Evolutionary conservation across 1,140 invertebrate species (phyloP), one percentile per base, ranked within the genome.

Genomic region (Ruditapes philippinarum): DNA sequence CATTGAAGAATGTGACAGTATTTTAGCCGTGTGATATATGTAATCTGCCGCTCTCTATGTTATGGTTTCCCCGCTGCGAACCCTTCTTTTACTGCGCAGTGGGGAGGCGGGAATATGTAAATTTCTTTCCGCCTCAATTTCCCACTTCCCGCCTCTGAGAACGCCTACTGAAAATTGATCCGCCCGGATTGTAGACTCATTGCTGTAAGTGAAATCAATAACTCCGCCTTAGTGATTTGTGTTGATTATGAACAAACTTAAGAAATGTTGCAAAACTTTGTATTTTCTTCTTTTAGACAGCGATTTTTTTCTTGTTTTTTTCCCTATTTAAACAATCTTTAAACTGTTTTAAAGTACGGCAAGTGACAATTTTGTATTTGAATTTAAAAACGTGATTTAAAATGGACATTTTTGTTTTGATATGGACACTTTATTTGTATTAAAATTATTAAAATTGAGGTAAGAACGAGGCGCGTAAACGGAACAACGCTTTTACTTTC

Each of bases 11-110:
- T 83, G 81, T 70, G 60, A 51, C 60, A 33, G 65, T 42, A 45
- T 78, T 80, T 83, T 54, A 62, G n/a, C 49, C 22, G 40, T 31
- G 57, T 88, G 76, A 88, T 80, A 80, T 88, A 88, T 88, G 85
- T 79, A 80, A 76, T 65, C 45, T 68, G 51, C 74, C 51, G 51
- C 33, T 42, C 76, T 9, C 33, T 78, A 57, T 68, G 85, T 88
- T 80, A 57, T 78, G 25, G 57, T 88, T 88, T 42, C 54, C 85
- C 85, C 85, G 74, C 74, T 68, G 74, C 22, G 74, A 28, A 28
- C 74, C 85, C 62, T 76, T 80, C 57, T 31, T 49, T 51, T 54
- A 28, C 22, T 36, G 36, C 85, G 33, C 57, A 68, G 80, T 62
- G 12, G 42, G 11, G n/a, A 49, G 85, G 85, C 54, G 85, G 70